A percentile compares a stretch with the other conserved stretches of the same genome.
phyloP scores from a whole-genome alignment of 2,113 vertebrate species.

The Ageneiosus marmoratus region DNA sequence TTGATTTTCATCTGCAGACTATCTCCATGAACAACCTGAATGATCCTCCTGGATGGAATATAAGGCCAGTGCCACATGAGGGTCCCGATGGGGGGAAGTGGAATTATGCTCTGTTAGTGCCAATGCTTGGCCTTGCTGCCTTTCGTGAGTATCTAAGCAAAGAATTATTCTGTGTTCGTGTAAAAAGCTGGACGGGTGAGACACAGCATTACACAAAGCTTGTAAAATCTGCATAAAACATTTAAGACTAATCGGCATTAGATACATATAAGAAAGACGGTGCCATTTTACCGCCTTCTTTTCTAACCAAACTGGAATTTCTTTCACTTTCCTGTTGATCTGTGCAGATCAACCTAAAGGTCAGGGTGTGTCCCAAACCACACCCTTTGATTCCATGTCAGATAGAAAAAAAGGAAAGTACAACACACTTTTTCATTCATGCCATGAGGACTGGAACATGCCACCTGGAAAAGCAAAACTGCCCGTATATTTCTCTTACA shows the following conservation, averaged over 20 bases:
- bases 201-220: no score
- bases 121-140: conserved; percentile 92
- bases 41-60: conserved; percentile 92
- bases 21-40: conserved; percentile 93
- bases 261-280: no score
- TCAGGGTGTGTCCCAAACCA: not conserved
- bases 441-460: not conserved
- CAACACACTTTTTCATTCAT: not conserved
- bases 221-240: no score
- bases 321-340: no score
- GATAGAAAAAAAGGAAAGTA: not conserved
- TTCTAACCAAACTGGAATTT: not conserved
- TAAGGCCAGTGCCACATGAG: conserved; percentile 77
- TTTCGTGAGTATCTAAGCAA: conserved; percentile 83
- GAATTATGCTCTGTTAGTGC: conserved; percentile 94
- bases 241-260: no score
- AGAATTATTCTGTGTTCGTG: not conserved
- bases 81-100: conserved; percentile 81
- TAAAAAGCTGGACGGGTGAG: no score
- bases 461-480: not conserved
- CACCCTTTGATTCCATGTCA: no score
- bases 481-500: not conserved
- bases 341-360: not conserved
- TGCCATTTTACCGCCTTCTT: not conserved
- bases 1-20: conserved; percentile 51